Conservation (phyloP, 2,888 invertebrate species). For the Arge pagana region DNA sequence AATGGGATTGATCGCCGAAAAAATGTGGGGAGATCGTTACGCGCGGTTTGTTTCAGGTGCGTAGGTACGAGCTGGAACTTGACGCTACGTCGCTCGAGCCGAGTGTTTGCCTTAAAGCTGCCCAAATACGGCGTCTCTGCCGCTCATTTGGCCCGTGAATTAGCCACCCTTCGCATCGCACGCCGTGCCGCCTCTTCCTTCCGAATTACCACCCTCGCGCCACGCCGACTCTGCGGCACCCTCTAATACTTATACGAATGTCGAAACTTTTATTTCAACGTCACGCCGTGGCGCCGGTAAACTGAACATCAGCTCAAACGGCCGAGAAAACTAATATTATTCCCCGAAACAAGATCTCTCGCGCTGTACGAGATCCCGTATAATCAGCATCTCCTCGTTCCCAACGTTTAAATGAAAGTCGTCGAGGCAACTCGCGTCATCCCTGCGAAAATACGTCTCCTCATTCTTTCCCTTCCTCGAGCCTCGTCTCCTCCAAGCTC, state of each 20-base stretch:
- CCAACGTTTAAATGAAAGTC: too few relatives aligned
- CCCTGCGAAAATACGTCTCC: too few relatives aligned
- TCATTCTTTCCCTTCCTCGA: too few relatives aligned
- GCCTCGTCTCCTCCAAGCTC: too few relatives aligned
- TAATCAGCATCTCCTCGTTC: too few relatives aligned
- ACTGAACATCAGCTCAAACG: slow-evolving; percentile 21
- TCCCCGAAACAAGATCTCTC: too few relatives aligned
- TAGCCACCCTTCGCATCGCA: slow-evolving; percentile 16
- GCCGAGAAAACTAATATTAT: slow-evolving; percentile 20
- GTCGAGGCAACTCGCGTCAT: too few relatives aligned
- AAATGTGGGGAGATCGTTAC: too few relatives aligned
- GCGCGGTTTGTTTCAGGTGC: too few relatives aligned
- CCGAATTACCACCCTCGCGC: neutral
- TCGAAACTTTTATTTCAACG: slow-evolving; percentile 20
- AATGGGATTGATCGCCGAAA: too few relatives aligned
- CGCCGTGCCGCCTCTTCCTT: slow-evolving; percentile 1
- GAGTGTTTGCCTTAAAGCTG: slow-evolving; percentile 19
- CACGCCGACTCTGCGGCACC: slow-evolving; percentile 4
- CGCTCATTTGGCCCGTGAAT: slow-evolving; percentile 17
- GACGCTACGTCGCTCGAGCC: slow-evolving; percentile 1
- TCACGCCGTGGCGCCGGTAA: too few relatives aligned
- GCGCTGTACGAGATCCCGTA: too few relatives aligned
- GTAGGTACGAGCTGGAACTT: neutral
- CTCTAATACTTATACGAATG: slow-evolving; percentile 19
- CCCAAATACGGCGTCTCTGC: slow-evolving; percentile 15